A percentile compares a stretch with the other conserved stretches of the same genome.
Conservation (phyloP, 2,888 invertebrate genomes). For the Plusia festucae region DNA sequence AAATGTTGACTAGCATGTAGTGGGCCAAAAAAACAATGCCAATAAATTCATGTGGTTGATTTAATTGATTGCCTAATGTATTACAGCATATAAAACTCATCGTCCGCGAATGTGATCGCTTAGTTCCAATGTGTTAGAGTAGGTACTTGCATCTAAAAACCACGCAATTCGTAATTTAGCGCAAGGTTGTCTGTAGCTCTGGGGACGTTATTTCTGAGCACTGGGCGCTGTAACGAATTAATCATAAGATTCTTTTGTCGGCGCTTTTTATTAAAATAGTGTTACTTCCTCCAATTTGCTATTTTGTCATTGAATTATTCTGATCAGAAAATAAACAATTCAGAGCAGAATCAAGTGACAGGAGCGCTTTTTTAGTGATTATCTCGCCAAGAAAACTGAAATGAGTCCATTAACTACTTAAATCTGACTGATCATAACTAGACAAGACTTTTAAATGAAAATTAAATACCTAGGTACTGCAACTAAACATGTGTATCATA, state of each 20-base stretch:
- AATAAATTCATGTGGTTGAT: conserved; percentile 47
- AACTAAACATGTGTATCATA: too few species aligned
- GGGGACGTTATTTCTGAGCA: conserved; percentile 68
- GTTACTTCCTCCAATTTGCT: conserved; percentile 37
- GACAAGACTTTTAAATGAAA: too few species aligned
- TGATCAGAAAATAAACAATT: too few species aligned
- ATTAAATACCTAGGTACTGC: too few species aligned
- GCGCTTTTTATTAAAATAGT: conserved; percentile 42
- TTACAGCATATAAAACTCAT: conserved; percentile 34
- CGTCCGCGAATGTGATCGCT: conserved; percentile 27
- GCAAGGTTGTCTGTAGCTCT: conserved; percentile 71
- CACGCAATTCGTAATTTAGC: conserved; percentile 69
- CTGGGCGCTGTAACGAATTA: conserved; percentile 61
- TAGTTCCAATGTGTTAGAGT: conserved; percentile 25
- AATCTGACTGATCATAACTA: too few species aligned
- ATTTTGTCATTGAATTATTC: conserved; percentile 32
- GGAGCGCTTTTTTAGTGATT: too few species aligned
- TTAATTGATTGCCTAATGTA: conserved; percentile 33
- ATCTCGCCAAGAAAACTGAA: too few species aligned
- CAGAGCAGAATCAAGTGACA: too few species aligned
- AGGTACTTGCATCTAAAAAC: conserved; percentile 60
- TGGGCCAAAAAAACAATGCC: conserved; percentile 58
- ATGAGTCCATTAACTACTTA: too few species aligned
- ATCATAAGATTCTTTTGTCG: conserved; percentile 61
- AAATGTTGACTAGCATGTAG: conserved; percentile 43